Percentiles rank a stretch among this genome's conserved stretches.
phyloP scores from a whole-genome alignment of 2,797 vertebrate species.

The Pampus argenteus region DNA sequence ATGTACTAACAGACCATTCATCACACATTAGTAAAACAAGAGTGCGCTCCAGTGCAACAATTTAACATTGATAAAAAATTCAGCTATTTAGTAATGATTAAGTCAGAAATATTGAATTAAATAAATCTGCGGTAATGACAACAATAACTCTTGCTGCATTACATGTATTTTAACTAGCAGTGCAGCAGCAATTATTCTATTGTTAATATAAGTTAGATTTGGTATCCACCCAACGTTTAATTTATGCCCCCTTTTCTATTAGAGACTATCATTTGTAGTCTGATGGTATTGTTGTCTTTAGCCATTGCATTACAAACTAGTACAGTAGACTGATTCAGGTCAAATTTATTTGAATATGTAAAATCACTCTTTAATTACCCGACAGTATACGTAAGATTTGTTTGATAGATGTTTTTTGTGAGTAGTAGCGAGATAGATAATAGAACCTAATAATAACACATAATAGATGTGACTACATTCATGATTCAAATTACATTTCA shows the following conservation, averaged over 20 bases:
- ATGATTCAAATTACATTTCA: constrained; percentile 1
- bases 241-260: not conserved
- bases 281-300: not conserved
- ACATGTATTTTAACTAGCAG: not conserved
- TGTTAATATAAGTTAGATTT: constrained; percentile 7
- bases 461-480: not conserved
- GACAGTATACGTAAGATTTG: not conserved
- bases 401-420: not conserved
- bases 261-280: not conserved
- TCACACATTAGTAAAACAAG: constrained; percentile 7
- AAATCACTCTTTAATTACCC: not conserved
- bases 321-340: not conserved
- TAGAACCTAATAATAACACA: no score
- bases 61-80: constrained; percentile 26
- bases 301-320: not conserved
- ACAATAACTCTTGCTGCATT: constrained; percentile 4
- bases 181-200: not conserved
- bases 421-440: not conserved
- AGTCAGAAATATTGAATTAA: no score
- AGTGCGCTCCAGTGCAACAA: constrained; percentile 1
- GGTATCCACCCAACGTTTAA: not conserved
- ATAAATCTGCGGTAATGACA: not conserved
- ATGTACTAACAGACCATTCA: constrained; percentile 12
- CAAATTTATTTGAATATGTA: not conserved
- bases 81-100: not conserved